Evolutionary conservation across 2,888 invertebrate genomes (phyloP), one percentile per base, ranked within the genome.

Genomic region (Odontomyia ornata): DNA sequence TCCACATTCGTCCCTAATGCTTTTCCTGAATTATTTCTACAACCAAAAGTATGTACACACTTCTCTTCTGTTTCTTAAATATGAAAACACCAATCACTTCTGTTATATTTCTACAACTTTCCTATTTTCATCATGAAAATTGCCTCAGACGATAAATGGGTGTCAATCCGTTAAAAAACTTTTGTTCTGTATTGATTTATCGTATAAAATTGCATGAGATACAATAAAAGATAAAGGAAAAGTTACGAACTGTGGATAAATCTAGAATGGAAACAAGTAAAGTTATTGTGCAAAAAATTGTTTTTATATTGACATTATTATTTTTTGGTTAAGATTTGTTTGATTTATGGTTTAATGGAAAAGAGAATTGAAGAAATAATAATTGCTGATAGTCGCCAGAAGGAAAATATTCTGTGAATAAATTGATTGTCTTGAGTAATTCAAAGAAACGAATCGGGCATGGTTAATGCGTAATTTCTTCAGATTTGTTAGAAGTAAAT

Each of bases 101-200:
- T 52, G 52, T 52, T 52, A 52, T 15, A 52, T 52, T 52, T 52
- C 52, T 15, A 9, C 18, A 15, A 52, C 7, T 18, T 9, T 36
- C 36, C 36, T 36, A 36, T 52, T 60, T 18, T 0, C 30, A 77
- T 77, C 77, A 69, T 57, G 43, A 76, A 76, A 77, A 77, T 75
- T 75, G 75, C 67, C 46, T 25, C 36, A 75, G 47, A 69, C 77
- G 71, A 77, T 77, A 77, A 77, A 77, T 71, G 77, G 77, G 77
- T 75, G 71, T 76, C 69, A 76, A 76, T 69, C 75, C 69, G 71
- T 75, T 77, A 76, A 77, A 77, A 77, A 77, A 71, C 71, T 64
- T 71, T 77, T 57, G 36, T 57, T 30, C 57, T 73, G 25, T 47
- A 28, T 56, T 72, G 73, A 73, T 73, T 73, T 73, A 73, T 73